phyloP scores from a whole-genome alignment of 2,888 invertebrate genomes.

The Lycaena phlaeas region DNA sequence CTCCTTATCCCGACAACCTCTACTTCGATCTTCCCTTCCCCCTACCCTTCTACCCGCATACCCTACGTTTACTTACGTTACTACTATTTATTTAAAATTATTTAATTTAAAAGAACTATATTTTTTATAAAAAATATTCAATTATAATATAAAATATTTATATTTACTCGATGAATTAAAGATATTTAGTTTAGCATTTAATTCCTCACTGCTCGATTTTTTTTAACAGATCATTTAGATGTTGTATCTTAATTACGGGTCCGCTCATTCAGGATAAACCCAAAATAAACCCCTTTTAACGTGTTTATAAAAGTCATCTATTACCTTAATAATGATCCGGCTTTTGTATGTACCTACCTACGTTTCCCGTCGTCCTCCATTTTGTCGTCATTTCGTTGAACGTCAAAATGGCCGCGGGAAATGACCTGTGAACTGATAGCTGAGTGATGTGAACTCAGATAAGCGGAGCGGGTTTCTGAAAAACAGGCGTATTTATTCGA shows the following conservation, averaged over 20 bases:
- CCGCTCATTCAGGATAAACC: not conserved
- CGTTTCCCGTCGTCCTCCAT: slow-evolving; percentile 30
- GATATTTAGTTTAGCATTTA: no score
- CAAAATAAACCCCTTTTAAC: slow-evolving; percentile 1
- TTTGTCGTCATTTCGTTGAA: slow-evolving; percentile 30
- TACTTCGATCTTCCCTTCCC: no score
- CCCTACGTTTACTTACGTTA: no score
- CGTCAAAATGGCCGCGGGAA: slow-evolving; percentile 26
- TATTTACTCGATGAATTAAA: no score
- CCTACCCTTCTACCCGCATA: no score
- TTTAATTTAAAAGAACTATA: no score
- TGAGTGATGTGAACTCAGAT: slow-evolving; percentile 9
- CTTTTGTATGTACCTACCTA: slow-evolving; percentile 24
- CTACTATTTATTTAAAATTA: no score
- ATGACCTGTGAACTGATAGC: slow-evolving; percentile 45
- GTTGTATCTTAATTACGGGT: slow-evolving; percentile 1
- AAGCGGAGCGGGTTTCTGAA: slow-evolving; percentile 12
- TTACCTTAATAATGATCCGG: slow-evolving; percentile 23
- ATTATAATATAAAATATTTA: no score
- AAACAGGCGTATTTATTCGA: not conserved
- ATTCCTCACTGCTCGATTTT: no score
- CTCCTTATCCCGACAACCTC: no score
- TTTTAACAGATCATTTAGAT: no score
- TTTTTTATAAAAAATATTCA: no score
- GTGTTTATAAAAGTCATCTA: slow-evolving; percentile 14